Percentiles rank a stretch among this genome's conserved stretches.
phyloP scores from a whole-genome alignment of 53 echinoderm and acorn worm genomes.

The Holothuria scabra region DNA sequence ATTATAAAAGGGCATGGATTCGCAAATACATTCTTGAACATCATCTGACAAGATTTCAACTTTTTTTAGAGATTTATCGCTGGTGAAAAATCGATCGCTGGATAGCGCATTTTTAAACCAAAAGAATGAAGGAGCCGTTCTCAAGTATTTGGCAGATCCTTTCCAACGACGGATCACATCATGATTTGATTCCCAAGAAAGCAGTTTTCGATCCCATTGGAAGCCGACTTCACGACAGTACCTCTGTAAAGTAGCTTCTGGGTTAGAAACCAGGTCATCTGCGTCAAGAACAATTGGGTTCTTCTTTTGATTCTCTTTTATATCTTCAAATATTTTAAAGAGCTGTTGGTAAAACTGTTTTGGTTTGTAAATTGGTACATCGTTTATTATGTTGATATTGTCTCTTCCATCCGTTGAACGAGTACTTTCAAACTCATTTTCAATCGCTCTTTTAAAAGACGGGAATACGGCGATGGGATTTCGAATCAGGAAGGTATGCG shows the following conservation, averaged over 20 bases:
- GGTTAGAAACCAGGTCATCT: background rate
- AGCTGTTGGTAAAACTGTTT: background rate
- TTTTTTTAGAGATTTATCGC: background rate
- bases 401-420: no score
- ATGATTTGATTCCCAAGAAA: constrained; percentile 7
- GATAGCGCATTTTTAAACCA: constrained; percentile 3
- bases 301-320: background rate
- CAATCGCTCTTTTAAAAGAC: constrained; percentile 5
- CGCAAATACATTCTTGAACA: background rate
- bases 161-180: background rate
- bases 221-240: background rate
- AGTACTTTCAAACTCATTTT: background rate
- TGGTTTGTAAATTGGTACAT: background rate
- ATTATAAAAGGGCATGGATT: background rate
- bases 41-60: background rate
- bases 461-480: background rate
- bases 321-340: background rate
- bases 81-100: background rate
- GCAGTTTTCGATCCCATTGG: background rate
- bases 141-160: background rate
- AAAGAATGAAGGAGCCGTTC: background rate
- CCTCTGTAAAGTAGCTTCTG: background rate
- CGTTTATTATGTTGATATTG: background rate
- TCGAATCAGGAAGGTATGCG: constrained; percentile 1
- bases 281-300: background rate